These are phyloP conservation scores for Tenrec ecaudatus DNA, from an alignment of 2,113 vertebrate genomes.

Conservation along the genomic window DNA sequence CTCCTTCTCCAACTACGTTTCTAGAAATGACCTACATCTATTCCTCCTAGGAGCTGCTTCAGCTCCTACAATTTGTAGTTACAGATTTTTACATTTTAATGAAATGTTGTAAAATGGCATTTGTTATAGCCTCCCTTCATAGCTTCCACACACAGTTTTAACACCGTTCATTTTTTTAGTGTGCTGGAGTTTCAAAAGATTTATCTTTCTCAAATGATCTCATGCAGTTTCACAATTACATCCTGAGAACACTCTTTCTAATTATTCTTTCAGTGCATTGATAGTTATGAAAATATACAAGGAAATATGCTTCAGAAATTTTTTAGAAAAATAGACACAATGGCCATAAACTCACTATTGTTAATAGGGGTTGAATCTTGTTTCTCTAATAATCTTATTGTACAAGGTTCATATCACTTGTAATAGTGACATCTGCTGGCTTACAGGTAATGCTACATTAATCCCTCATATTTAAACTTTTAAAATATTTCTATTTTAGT, in stretches of 20 bases:
- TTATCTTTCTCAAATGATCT: background rate
- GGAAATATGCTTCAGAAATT: background rate
- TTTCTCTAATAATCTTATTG: background rate
- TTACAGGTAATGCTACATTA: background rate
- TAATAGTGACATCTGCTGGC: slow-evolving; percentile 72
- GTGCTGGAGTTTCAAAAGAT: background rate
- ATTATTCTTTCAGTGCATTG: background rate
- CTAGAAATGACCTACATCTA: background rate
- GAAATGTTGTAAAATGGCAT: slow-evolving; percentile 2
- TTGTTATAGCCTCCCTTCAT: background rate
- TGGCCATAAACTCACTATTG: background rate
- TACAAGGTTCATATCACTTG: slow-evolving; percentile 3
- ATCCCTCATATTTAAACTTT: slow-evolving; percentile 29
- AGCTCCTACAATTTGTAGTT: background rate
- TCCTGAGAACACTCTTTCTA: background rate
- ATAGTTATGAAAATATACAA: background rate
- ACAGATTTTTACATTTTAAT: background rate
- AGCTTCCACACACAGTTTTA: background rate
- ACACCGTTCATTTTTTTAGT: background rate
- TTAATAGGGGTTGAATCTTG: slow-evolving; percentile 11
- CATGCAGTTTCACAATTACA: background rate
- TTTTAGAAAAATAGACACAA: slow-evolving; percentile 18
- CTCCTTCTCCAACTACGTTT: background rate
- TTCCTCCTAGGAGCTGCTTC: background rate
- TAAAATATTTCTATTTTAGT: background rate